Evolutionary conservation across 2,797 vertebrate genomes (phyloP), one percentile per base, ranked within the genome.

Genomic region (Hydrolagus colliei): DNA sequence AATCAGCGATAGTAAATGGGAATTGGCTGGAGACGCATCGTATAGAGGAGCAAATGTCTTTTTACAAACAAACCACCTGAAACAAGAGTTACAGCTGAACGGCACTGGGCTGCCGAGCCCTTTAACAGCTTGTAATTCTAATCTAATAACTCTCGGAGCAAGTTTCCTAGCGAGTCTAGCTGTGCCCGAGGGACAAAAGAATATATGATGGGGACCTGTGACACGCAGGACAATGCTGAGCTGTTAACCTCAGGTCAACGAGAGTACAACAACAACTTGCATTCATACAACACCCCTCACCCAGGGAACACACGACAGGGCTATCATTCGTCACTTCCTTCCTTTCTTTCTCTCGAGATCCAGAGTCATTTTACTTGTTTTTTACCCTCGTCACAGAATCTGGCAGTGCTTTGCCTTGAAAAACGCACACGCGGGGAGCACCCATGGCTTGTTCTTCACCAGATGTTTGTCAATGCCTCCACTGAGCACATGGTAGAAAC

Each of bases 381-480:
- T 52, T 52, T 3, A 3, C 41, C 41, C 41, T 52, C 41, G 6
- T 52, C 41, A 52, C 41, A 52, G 41, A 52, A 52, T 52, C 41
- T 52, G 41, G 41, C 41, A 52, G 41, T 52, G 41, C 41, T 6
- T 52, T 52, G 41, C 41, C 41, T 3, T 52, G 41, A 52, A 52
- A 52, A 52, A 6, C 41, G 6, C 41, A 52, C 0, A 52, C 0
- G 6, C 41, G 41, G 41, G n/a, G 52, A n/a, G 61, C 61, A 18
- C 75, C 41, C 12, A 77, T n/a, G 75, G 75, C 75, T 77, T 74
- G 41, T 52, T 52, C 52, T 10, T 9, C 41, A 59, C 75, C 52
- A 76, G 74, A 18, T 76, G 74, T 75, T 75, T 75, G 35, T 76
- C 74, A 59, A 52, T 52, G 9, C 74, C n/a, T 52, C 52, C 68